A percentile compares a stretch with the other conserved stretches of the same genome.
These are phyloP conservation scores for Bambusicola thoracicus DNA, from an alignment of 2,113 vertebrate genomes.

Conservation along the genomic window DNA sequence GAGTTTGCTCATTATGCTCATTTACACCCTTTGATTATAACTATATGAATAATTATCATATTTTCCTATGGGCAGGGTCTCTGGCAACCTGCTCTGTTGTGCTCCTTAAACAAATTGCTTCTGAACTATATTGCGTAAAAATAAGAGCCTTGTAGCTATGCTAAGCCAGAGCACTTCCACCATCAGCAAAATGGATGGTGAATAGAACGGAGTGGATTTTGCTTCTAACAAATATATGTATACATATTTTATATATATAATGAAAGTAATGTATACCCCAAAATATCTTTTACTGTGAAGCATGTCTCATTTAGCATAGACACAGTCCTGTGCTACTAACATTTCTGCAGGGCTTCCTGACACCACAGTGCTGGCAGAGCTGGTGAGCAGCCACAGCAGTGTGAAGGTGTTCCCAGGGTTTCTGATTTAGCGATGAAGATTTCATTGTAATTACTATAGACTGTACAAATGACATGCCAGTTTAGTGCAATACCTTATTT, in stretches of 20 bases:
- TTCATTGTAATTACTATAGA: not conserved
- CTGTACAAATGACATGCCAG: not conserved
- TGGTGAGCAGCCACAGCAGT: not conserved
- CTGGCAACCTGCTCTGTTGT: not conserved
- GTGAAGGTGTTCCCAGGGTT: not conserved
- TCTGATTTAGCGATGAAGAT: not conserved
- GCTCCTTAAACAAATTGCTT: not conserved
- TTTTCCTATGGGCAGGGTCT: not conserved
- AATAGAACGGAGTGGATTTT: not conserved
- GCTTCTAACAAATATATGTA: not conserved
- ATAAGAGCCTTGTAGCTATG: not conserved
- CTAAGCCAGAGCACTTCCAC: not conserved
- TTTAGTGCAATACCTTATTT: slow-evolving; percentile 1
- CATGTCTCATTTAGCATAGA: not conserved
- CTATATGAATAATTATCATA: not conserved
- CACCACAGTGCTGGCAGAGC: not conserved
- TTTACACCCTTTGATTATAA: not conserved
- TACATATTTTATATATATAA: not conserved
- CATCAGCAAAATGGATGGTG: not conserved
- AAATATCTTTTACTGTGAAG: not conserved
- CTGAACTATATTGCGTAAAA: not conserved
- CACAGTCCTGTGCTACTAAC: not conserved
- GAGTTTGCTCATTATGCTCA: not conserved
- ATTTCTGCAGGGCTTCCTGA: not conserved
- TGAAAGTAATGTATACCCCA: not conserved